Evolutionary conservation across 2,888 invertebrate species (phyloP).

Genomic region (Blera fallax): DNA sequence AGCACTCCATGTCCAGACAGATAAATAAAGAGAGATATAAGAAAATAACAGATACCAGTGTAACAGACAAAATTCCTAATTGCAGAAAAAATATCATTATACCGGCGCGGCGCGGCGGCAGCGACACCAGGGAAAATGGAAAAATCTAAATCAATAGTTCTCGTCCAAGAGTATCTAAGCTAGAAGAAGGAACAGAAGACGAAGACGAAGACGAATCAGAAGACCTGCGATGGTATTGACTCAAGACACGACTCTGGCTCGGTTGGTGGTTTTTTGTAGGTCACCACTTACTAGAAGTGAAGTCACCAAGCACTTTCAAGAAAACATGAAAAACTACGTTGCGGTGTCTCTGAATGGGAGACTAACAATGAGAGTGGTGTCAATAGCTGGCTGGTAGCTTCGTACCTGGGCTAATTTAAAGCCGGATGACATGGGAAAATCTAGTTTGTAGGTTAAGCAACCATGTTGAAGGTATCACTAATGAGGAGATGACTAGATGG

Average conservation of each 20-base stretch:
- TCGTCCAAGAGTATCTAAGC: constrained; percentile 10
- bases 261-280: constrained; percentile 59
- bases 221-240: constrained; percentile 2
- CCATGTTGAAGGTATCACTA: constrained; percentile 14
- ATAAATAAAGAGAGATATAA: background rate
- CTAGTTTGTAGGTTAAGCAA: constrained; percentile 66
- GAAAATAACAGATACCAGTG: constrained; percentile 7
- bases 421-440: constrained; percentile 63
- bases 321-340: background rate
- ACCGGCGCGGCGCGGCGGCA: background rate
- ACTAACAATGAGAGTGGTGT: constrained; percentile 50
- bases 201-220: constrained; percentile 36
- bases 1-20: constrained; percentile 34
- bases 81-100: constrained; percentile 34
- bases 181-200: constrained; percentile 19
- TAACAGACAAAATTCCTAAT: constrained; percentile 26
- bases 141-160: constrained; percentile 59
- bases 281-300: constrained; percentile 51
- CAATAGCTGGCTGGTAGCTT: constrained; percentile 22
- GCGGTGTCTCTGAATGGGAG: constrained; percentile 20
- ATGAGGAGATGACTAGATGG: constrained; percentile 21
- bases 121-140: constrained; percentile 19
- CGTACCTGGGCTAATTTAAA: constrained; percentile 53
- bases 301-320: constrained; percentile 64
- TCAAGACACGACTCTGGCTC: constrained; percentile 32